These are phyloP conservation scores for Tamandua tetradactyla DNA, from an alignment of 2,797 vertebrate genomes.

Conservation along the genomic window DNA sequence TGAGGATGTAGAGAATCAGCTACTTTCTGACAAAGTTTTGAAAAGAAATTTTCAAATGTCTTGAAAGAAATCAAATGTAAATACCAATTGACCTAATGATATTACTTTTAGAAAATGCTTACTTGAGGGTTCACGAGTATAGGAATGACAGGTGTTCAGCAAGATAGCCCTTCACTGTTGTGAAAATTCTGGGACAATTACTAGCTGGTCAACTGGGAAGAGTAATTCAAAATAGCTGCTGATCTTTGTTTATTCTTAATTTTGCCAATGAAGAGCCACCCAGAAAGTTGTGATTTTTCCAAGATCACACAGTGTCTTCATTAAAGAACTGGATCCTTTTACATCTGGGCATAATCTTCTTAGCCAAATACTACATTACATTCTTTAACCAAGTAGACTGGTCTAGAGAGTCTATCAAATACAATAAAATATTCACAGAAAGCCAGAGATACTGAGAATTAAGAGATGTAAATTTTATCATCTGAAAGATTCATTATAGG, in stretches of 20 bases:
- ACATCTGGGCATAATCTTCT: not conserved
- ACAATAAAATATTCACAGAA: not conserved
- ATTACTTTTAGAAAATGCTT: not conserved
- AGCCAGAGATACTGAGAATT: not conserved
- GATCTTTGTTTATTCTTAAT: not conserved
- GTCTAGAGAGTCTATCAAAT: not conserved
- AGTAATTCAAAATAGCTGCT: too few species aligned
- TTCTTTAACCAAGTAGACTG: not conserved
- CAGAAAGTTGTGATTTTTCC: not conserved
- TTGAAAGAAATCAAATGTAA: not conserved
- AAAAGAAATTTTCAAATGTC: not conserved
- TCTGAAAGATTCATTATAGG: not conserved
- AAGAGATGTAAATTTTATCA: slow-evolving; percentile 13
- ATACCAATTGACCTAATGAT: not conserved
- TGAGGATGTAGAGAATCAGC: not conserved
- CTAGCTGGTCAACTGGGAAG: not conserved
- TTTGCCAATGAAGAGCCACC: not conserved
- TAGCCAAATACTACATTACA: not conserved
- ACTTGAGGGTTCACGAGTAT: not conserved
- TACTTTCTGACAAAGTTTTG: not conserved
- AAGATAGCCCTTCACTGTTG: not conserved
- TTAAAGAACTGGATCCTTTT: not conserved
- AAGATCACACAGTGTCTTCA: not conserved
- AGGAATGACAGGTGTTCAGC: not conserved
- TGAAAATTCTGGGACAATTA: not conserved